Evolutionary conservation across 2,888 invertebrate species (phyloP).

Genomic region (Polydesmus complanatus): DNA sequence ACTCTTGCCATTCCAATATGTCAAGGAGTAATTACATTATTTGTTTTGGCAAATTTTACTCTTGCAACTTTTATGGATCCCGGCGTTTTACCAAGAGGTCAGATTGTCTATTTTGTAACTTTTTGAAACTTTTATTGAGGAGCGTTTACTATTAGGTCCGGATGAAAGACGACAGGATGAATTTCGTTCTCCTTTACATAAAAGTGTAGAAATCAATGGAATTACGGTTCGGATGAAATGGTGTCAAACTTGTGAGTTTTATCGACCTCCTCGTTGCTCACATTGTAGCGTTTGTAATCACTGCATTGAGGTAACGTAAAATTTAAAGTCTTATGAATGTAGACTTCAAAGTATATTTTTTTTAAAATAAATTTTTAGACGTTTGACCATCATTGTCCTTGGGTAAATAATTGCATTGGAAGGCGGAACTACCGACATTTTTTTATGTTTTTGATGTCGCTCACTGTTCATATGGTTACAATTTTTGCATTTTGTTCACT

Average conservation of each 20-base stretch:
- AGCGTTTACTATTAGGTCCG: constrained; percentile 42
- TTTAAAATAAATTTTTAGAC: constrained; percentile 50
- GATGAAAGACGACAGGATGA: constrained; percentile 97
- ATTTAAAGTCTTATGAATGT: constrained; percentile 27
- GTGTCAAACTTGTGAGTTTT: constrained; percentile 99
- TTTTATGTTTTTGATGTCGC: constrained; percentile 92
- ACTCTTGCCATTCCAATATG: constrained; percentile 75
- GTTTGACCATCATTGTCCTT: constrained; percentile 98
- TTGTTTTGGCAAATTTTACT: constrained; percentile 96
- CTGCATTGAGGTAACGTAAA: constrained; percentile 96
- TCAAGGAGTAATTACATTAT: constrained; percentile 89
- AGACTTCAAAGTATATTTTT: constrained; percentile 21
- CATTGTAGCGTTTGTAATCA: constrained; percentile 99
- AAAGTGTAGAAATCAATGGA: constrained; percentile 94
- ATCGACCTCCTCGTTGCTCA: constrained; percentile 95
- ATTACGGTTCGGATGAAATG: constrained; percentile 99
- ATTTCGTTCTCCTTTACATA: constrained; percentile 87
- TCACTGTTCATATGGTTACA: constrained; percentile 94
- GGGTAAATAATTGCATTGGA: constrained; percentile 96
- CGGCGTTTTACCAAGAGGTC: constrained; percentile 95
- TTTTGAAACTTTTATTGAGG: neutral
- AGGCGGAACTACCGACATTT: constrained; percentile 95
- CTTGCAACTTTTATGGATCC: constrained; percentile 99
- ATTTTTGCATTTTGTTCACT: constrained; percentile 88
- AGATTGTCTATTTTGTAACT: constrained; percentile 6